Evolutionary conservation across 1,140 invertebrate genomes (phyloP), one percentile per base, ranked within the genome.

Genomic region (Chironomus striatipennis): DNA sequence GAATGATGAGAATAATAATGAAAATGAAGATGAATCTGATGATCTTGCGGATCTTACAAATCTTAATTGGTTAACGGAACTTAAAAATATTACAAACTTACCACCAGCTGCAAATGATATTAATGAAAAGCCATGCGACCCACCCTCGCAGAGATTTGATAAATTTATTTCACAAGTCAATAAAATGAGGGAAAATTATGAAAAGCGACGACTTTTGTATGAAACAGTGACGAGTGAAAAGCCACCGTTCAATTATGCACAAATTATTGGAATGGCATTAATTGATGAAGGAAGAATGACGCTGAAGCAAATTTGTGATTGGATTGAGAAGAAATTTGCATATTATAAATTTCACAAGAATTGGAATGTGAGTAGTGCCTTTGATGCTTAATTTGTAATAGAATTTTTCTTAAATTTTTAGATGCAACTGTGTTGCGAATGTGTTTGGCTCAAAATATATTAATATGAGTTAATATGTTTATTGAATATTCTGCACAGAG

Each of bases 231-330:
- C 77, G 15, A 77, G 75, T 1, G 78, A 79, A 17, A 82, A 82
- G 24, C 81, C 81, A 0, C 81, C 81, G 0, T 82, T 82, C 47
- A 82, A 82, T 70, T 82, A 82, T 74, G 82, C 81, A 0, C 79
- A 82, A 64, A 82, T 82, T 2, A 82, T 82, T 73, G 81, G 79
- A 7, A 82, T 82, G 81, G 81, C 79, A 9, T 81, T 82, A 78
- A 73, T 82, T 3, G 79, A 81, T 70, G 79, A 79, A 73, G 81
- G 81, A 15, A 74, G 79, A 1, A 78, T 79, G n/a, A 82, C 81
- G 0, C 76, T 82, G 1, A 80, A 82, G 42, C 80, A 82, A 75
- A 80, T 82, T 42, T 82, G 80, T 72, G 43, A 80, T 9, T 82
- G 81, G 81, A 82, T 82, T 73, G 79, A 82, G 72, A 77, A 77